Base-by-base conservation (phyloP, 2,113 vertebrate genomes). In the Halcyon malimbica region DNA sequence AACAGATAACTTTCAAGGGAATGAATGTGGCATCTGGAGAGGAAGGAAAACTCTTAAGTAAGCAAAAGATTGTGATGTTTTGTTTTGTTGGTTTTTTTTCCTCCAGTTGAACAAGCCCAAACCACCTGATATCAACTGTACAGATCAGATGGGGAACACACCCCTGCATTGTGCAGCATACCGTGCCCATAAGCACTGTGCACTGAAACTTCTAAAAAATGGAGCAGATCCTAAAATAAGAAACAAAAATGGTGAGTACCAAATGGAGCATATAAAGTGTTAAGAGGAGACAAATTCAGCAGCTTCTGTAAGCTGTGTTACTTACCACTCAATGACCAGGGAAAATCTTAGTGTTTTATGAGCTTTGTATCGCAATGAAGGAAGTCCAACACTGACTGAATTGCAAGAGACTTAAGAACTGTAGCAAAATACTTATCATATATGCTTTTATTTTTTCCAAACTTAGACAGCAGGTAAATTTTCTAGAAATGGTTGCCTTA, bases 131-230 rank as follows among this genome's bases (percentile, higher is more conserved):
- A 97, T 99, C 78, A 98, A 99, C 94, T 99, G 99, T 89, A 98
- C 96, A 31, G 99, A 99, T 96, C 97, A 98, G 35, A 96, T 99
- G 96, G 99, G 99, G 69, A 99, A 99, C 57, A 99, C 99, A 2
- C 98, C 99, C 6, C 96, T 99, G 95, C 99, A 99, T 82, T 99
- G 99, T 95, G 99, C 99, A 29, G 98, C 99, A 9, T 99, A 99
- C 97, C 99, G 99, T 80, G 99, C 98, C 88, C 99, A 99, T 91
- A 99, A 99, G 87, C 98, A 98, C 35, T 99, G 99, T 97, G 98
- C 98, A 54, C 62, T 99, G 84, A 99, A 98, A 64, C 99, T 99
- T 85, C 98, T 99, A 1, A 99, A 98, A 97, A 98, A 90, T 93
- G 99, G 99, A 87, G 99, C 99, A 81, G 97, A 97, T 87, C 97